Evolutionary conservation across 2,888 invertebrate genomes (phyloP), one percentile per base, ranked within the genome.

Genomic region (Pseudococcus longispinus): DNA sequence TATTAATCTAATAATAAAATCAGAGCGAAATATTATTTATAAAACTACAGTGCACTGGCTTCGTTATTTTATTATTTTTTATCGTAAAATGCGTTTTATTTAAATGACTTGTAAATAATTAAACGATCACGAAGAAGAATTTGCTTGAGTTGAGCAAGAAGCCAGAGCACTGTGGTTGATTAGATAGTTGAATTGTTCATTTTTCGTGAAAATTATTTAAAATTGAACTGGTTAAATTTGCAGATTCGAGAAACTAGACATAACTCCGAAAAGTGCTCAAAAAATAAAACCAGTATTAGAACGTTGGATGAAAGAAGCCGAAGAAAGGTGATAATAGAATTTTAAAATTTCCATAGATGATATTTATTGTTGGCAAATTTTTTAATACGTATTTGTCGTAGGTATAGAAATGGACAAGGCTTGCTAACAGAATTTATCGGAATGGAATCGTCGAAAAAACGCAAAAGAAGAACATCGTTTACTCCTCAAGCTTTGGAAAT

Each of bases 181-280:
- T 26, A 65, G n/a, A 37, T 32, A 2, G 26, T 15, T 37, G 1
- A 77, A 77, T 37, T 77, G 2, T 42, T 20, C 20, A 23, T 42
- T 80, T 80, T 42, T 20, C 42, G 42, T 80, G 9, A 46, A 46
- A 46, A 46, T 13, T 46, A 13, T 44, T 8, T 37, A 5, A 9
- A 37, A 9, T 37, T 32, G n/a, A n/a, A 37, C 2, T 37, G 37
- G 9, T 37, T 37, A 8, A 26, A 20, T 42, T 80, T 84, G 5
- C 92, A 97, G 97, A 95, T 98, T 98, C 94, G 98, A 98, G 93
- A 98, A 98, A 93, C 93, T 98, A 93, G 98, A 98, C 93, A 98
- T 98, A 90, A 98, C 98, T 90, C 98, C 98, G 91, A 98, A 98
- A 93, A 98, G 98, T 93, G 98, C 98, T 90, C 97, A 98, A 93